A percentile compares a stretch with the other conserved stretches of the same genome.
These are phyloP conservation scores for Eristalis tenax DNA, from an alignment of 2,888 invertebrate genomes.

Conservation along the genomic window DNA sequence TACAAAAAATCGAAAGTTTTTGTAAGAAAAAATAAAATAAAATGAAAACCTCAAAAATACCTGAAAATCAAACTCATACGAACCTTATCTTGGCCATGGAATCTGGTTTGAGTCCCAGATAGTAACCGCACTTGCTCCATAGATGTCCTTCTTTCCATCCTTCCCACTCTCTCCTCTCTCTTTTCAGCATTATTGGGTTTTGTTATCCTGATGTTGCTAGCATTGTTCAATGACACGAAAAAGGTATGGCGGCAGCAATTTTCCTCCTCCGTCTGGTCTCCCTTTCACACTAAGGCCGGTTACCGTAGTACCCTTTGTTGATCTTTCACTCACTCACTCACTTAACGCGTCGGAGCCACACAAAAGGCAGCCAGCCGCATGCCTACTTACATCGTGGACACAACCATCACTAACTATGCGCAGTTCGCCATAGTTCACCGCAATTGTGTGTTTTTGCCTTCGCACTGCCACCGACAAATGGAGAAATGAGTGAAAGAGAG, in stretches of 20 bases:
- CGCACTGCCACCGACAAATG: constrained; percentile 42
- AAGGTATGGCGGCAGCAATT: constrained; percentile 51
- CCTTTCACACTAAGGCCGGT: not conserved
- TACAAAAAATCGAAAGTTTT: not conserved
- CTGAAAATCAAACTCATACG: not conserved
- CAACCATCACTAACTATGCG: constrained; percentile 67
- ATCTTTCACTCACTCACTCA: constrained; percentile 33
- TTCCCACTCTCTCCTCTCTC: constrained; percentile 22
- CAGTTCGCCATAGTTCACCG: constrained; percentile 62
- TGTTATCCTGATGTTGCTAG: constrained; percentile 50
- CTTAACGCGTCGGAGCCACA: constrained; percentile 18
- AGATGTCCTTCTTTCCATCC: constrained; percentile 62
- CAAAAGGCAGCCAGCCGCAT: constrained; percentile 55
- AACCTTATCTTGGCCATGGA: constrained; percentile 19
- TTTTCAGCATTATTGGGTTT: constrained; percentile 12
- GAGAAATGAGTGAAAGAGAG: constrained; percentile 50
- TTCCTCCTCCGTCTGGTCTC: constrained; percentile 15
- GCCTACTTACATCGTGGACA: constrained; percentile 43
- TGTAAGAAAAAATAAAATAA: not conserved
- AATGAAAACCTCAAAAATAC: not conserved
- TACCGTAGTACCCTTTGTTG: not conserved
- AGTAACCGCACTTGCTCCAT: constrained; percentile 5
- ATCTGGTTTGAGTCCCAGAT: constrained; percentile 57
- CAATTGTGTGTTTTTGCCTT: constrained; percentile 65
- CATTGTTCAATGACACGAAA: constrained; percentile 41